phyloP scores from a whole-genome alignment of 1,140 invertebrate species.

The Zaprionus gabonicus region DNA sequence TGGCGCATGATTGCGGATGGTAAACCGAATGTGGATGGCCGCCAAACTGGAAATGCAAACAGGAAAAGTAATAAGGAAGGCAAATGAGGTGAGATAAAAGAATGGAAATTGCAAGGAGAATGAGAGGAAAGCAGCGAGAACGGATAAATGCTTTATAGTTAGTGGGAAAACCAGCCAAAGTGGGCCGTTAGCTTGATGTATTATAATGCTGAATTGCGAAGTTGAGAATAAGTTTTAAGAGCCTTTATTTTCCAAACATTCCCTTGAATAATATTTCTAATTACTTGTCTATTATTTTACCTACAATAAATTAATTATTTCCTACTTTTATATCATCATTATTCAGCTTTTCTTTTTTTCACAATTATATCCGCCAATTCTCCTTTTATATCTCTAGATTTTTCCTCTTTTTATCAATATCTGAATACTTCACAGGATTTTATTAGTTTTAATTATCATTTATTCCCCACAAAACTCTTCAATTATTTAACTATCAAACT shows the following conservation, averaged over 20 bases:
- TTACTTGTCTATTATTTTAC: no score
- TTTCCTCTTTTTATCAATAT: neutral
- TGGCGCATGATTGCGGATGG: constrained; percentile 44
- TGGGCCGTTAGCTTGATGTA: neutral
- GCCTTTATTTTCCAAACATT: neutral
- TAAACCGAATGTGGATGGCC: constrained; percentile 36
- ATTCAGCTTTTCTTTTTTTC: no score
- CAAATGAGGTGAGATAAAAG: constrained; percentile 39
- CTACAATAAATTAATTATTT: no score
- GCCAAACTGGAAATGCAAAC: constrained; percentile 20
- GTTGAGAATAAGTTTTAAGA: neutral
- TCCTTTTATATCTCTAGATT: no score
- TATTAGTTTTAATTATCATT: neutral
- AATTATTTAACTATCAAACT: neutral
- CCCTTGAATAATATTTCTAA: neutral
- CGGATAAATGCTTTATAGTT: constrained; percentile 4
- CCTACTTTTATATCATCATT: no score
- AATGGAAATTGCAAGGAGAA: constrained; percentile 9
- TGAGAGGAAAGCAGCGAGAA: neutral
- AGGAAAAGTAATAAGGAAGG: constrained; percentile 36
- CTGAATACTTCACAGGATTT: neutral
- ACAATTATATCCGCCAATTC: no score
- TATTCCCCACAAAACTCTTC: neutral
- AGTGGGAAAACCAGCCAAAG: neutral
- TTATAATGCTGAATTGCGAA: neutral